Evolutionary conservation across 2,888 invertebrate genomes (phyloP).

Genomic region (Rhamnusium bicolor): DNA sequence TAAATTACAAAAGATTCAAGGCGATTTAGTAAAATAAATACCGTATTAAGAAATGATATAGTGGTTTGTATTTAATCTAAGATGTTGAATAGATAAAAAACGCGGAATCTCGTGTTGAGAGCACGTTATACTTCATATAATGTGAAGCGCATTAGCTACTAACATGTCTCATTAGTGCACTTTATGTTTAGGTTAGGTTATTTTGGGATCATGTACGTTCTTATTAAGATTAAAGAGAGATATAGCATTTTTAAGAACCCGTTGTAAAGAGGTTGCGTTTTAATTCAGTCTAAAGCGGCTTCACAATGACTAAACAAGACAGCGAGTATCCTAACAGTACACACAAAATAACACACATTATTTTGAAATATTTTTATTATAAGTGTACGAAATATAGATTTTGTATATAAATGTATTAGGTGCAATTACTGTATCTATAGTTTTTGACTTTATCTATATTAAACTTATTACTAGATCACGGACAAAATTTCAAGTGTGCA

Average conservation of each 20-base stretch:
- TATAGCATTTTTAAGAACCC: constrained; percentile 23
- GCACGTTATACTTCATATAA: constrained; percentile 42
- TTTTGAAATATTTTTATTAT: too few species aligned
- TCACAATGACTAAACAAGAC: constrained; percentile 11
- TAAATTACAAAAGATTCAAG: constrained; percentile 14
- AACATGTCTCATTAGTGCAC: constrained; percentile 48
- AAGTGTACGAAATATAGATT: not conserved
- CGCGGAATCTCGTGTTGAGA: constrained; percentile 41
- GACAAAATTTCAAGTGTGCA: too few species aligned
- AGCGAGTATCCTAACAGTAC: not conserved
- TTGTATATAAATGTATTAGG: too few species aligned
- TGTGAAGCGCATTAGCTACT: constrained; percentile 45
- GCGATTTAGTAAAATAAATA: constrained; percentile 13
- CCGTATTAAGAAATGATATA: constrained; percentile 7
- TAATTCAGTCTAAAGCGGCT: constrained; percentile 5
- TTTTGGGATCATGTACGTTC: constrained; percentile 46
- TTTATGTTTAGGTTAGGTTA: constrained; percentile 44
- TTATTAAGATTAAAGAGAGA: constrained; percentile 33
- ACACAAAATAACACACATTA: not conserved
- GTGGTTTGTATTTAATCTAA: constrained; percentile 15
- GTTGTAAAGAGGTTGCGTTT: constrained; percentile 22
- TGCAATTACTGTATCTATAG: too few species aligned
- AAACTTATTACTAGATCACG: too few species aligned
- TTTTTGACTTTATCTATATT: too few species aligned
- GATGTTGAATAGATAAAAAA: constrained; percentile 29